Evolutionary conservation across 2,113 vertebrate species (phyloP).

Genomic region (Aplodontia rufa): DNA sequence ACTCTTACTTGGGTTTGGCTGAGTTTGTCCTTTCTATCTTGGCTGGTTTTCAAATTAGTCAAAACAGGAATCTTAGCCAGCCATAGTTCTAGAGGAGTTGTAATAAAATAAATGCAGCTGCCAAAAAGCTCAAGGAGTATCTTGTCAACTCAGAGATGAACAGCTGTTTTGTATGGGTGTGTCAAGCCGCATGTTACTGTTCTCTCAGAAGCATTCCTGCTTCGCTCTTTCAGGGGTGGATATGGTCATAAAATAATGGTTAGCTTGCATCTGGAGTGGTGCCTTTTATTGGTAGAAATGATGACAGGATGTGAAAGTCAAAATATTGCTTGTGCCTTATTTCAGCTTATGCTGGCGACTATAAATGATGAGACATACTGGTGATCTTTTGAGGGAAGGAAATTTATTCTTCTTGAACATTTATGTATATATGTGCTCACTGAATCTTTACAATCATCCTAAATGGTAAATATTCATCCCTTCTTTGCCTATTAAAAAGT

Average conservation of each 20-base stretch:
- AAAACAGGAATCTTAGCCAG: slow-evolving; percentile 41
- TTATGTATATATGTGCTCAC: neutral
- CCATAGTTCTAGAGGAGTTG: slow-evolving; percentile 53
- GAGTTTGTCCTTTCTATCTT: slow-evolving; percentile 51
- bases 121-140: slow-evolving; percentile 52
- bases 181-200: slow-evolving; percentile 37
- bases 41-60: slow-evolving; percentile 59
- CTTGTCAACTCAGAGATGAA: slow-evolving; percentile 55
- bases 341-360: neutral
- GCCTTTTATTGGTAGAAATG: slow-evolving; percentile 58
- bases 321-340: slow-evolving; percentile 46
- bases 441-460: slow-evolving; percentile 2
- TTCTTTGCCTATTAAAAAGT: neutral
- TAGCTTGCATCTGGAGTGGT: slow-evolving; percentile 35
- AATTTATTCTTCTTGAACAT: slow-evolving; percentile 15
- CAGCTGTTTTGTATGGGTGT: slow-evolving; percentile 46
- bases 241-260: slow-evolving; percentile 12
- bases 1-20: slow-evolving; percentile 23
- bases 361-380: slow-evolving; percentile 31
- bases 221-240: neutral
- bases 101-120: slow-evolving; percentile 60
- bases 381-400: neutral
- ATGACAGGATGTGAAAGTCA: slow-evolving; percentile 58
- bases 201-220: slow-evolving; percentile 25
- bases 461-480: neutral